Evolutionary conservation across 2,797 vertebrate species (phyloP).

Genomic region (Acomys russatus): DNA sequence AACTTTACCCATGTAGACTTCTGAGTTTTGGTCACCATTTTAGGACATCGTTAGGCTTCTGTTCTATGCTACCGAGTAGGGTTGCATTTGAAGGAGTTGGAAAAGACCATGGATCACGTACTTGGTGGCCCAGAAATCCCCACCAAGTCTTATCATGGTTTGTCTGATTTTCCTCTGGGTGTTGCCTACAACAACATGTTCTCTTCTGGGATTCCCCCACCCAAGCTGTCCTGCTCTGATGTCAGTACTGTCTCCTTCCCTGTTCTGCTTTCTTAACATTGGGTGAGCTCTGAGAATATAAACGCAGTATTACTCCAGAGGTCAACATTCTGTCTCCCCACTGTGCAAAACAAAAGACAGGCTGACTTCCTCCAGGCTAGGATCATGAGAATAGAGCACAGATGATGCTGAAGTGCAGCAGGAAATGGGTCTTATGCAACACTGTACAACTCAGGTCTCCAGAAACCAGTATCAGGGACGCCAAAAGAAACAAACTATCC

Average conservation of each 20-base stretch:
- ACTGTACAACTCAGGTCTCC: constrained; percentile 10
- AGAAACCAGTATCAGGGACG: constrained; percentile 54
- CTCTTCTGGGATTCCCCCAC: constrained; percentile 73
- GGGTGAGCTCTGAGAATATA: constrained; percentile 57
- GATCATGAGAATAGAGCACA: constrained; percentile 11
- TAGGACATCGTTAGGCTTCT: not conserved
- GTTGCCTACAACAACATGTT: constrained; percentile 74
- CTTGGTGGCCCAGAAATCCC: constrained; percentile 72
- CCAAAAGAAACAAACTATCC: not conserved
- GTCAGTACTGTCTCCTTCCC: constrained; percentile 62
- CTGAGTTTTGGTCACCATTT: constrained; percentile 2
- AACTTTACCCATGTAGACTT: not conserved
- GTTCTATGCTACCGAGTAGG: accelerated
- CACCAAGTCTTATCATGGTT: not conserved
- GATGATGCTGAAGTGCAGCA: constrained; percentile 38
- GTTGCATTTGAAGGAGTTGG: not conserved
- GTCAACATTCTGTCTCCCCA: constrained; percentile 43
- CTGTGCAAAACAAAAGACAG: constrained; percentile 47
- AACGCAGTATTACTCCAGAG: constrained; percentile 43
- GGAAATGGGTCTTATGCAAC: constrained; percentile 33
- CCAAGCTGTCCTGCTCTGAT: constrained; percentile 56
- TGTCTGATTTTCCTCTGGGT: constrained; percentile 68
- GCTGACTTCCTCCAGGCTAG: constrained; percentile 65
- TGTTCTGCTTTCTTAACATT: constrained; percentile 70
- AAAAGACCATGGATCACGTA: constrained; percentile 28